Conservation (phyloP, 2,797 vertebrate genomes). For the Ataeniobius toweri region DNA sequence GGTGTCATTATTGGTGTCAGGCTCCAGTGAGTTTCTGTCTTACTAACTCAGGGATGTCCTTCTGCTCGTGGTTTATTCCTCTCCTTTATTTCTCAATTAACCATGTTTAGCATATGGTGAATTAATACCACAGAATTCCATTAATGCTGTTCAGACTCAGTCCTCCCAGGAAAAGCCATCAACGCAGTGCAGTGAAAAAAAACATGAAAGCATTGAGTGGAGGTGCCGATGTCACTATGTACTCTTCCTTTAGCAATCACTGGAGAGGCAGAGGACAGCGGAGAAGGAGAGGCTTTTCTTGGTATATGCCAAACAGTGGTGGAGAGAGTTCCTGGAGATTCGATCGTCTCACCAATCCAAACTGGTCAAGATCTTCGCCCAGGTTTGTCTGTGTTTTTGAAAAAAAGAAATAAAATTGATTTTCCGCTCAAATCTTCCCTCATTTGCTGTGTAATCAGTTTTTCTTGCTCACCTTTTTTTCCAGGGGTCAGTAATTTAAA, state of each 20-base stretch:
- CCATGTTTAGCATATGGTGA: background rate
- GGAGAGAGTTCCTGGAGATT: conserved; percentile 98
- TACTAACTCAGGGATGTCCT: background rate
- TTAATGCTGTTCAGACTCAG: conserved; percentile 10
- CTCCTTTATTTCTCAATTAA: conserved; percentile 28
- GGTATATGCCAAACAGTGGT: conserved; percentile 98
- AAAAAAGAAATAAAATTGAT: background rate
- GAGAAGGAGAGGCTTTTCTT: conserved; percentile 96
- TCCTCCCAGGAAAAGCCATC: background rate
- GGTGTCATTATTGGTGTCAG: background rate
- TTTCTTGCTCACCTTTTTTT: background rate
- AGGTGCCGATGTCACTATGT: conserved; percentile 15
- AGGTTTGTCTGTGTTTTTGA: conserved; percentile 80
- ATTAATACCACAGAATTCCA: conserved; percentile 19
- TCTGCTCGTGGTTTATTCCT: conserved; percentile 10
- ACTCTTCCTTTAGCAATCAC: conserved; percentile 82
- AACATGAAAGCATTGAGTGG: background rate
- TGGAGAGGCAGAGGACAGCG: conserved; percentile 91
- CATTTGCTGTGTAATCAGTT: background rate
- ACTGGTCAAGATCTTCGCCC: conserved; percentile 98
- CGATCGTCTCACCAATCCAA: conserved; percentile 88
- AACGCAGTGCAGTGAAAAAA: background rate
- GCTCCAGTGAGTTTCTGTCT: background rate
- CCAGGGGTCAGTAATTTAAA: background rate
- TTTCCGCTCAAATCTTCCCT: background rate